phyloP scores from a whole-genome alignment of 1,140 invertebrate species.

The Brachionus rubens region DNA sequence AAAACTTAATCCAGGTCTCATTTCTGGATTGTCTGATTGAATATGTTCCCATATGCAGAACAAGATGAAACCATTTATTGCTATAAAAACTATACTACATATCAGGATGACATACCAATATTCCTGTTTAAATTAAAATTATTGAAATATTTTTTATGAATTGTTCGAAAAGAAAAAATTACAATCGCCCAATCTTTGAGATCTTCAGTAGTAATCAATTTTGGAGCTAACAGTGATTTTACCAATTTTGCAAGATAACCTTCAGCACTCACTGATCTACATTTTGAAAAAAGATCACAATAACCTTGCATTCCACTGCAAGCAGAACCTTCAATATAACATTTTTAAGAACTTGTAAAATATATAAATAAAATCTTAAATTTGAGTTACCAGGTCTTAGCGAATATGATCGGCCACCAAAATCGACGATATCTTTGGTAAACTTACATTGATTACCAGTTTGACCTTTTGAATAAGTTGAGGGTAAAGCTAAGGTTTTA shows the following conservation, averaged over 20 bases:
- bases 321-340: conserved; percentile 88
- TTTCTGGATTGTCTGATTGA: conserved; percentile 37
- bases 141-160: no score
- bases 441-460: conserved; percentile 23
- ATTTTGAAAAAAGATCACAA: conserved; percentile 96
- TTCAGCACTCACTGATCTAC: conserved; percentile 92
- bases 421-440: background rate
- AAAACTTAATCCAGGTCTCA: background rate
- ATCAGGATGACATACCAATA: conserved; percentile 40
- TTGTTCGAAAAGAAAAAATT: no score
- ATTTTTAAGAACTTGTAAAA: no score
- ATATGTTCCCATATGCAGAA: conserved; percentile 13
- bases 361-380: background rate
- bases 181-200: background rate
- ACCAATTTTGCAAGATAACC: conserved; percentile 91
- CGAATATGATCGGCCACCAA: conserved; percentile 33
- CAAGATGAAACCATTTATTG: conserved; percentile 10
- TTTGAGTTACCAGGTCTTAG: conserved; percentile 20
- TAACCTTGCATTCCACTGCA: conserved; percentile 93
- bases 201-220: background rate
- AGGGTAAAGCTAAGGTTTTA: no score
- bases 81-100: background rate
- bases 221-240: conserved; percentile 83
- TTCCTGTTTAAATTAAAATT: no score
- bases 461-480: no score